Evolutionary conservation across 2,888 invertebrate species (phyloP), one percentile per base, ranked within the genome.

Genomic region (Tenthredo notha): DNA sequence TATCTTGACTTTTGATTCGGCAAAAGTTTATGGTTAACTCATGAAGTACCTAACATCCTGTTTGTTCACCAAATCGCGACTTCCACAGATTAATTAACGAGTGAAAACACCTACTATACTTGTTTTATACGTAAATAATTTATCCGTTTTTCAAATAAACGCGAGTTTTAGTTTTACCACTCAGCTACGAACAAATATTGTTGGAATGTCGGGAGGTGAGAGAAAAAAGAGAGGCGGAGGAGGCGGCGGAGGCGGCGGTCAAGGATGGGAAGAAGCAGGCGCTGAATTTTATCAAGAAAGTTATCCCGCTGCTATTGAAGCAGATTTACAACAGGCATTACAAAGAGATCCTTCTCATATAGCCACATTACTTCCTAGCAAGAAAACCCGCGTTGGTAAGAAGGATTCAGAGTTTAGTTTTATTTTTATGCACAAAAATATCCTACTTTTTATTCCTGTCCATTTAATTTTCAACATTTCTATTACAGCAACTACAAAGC

Each of bases 281-380:
- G 96, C 96, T 1, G 97, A 97, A 94, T 97, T 97, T 94, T 97
- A 97, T 93, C 97, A 97, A 93, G 97, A 97, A 93, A 95, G 96
- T 88, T 98, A 97, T 93, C 97, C 97, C 7, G 96, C 95, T 0
- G 94, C 96, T 84, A 95, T 96, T 87, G 96, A 97, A 87, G 96
- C 97, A 89, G 93, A 93, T 88, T 88, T 93, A 50, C 93, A 93
- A n/a, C 93, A 93, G 85, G 95, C 96, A 0, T 94, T 97, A 89
- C 95, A 96, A 89, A 95, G 95, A 88, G 97, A 97, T 92, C 96
- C 97, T 18, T 95, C 96, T 61, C 96, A 96, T 87, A 94, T 97
- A 86, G 96, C 97, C 0, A 97, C 97, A 5, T 93, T 97, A 84
- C 93, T 97, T 87, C 97, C 97, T 0, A 97, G 97, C 87, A 97